These are phyloP conservation scores for Asarcornis scutulata DNA, from an alignment of 2,113 vertebrate species.

Conservation along the genomic window DNA sequence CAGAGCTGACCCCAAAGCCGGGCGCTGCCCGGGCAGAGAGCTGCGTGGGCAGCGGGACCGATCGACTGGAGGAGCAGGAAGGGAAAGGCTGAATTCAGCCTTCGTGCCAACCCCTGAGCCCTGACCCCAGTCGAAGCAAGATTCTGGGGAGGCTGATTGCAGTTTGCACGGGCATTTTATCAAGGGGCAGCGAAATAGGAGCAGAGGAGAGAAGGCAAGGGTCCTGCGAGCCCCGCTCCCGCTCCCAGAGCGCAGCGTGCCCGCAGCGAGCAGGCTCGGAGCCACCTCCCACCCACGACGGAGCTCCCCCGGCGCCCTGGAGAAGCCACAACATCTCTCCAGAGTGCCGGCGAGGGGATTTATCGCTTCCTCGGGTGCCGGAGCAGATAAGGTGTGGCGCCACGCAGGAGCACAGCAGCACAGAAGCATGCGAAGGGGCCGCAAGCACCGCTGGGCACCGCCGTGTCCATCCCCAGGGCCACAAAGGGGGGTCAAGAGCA, in stretches of 20 bases:
- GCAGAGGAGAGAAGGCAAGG: not conserved
- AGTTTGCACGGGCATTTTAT: accelerated
- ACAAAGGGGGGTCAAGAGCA: accelerated
- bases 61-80: not conserved
- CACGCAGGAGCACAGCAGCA: not conserved
- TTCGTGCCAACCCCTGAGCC: not conserved
- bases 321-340: constrained; percentile 17
- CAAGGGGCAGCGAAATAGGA: not conserved
- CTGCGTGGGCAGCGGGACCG: not conserved
- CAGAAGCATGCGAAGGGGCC: not conserved
- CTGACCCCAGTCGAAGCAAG: accelerated
- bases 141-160: not conserved
- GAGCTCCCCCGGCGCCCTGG: not conserved
- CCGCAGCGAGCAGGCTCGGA: not conserved
- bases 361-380: constrained; percentile 20
- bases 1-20: not conserved
- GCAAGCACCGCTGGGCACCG: accelerated
- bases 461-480: not conserved
- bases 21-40: not conserved
- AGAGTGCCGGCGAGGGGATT: not conserved
- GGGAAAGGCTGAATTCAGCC: constrained; percentile 29
- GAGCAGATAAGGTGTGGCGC: constrained; percentile 25
- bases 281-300: constrained; percentile 2
- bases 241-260: accelerated
- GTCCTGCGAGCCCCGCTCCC: not conserved